Evolutionary conservation across 1,140 invertebrate species (phyloP), one percentile per base, ranked within the genome.

Genomic region (Agrilus planipennis): DNA sequence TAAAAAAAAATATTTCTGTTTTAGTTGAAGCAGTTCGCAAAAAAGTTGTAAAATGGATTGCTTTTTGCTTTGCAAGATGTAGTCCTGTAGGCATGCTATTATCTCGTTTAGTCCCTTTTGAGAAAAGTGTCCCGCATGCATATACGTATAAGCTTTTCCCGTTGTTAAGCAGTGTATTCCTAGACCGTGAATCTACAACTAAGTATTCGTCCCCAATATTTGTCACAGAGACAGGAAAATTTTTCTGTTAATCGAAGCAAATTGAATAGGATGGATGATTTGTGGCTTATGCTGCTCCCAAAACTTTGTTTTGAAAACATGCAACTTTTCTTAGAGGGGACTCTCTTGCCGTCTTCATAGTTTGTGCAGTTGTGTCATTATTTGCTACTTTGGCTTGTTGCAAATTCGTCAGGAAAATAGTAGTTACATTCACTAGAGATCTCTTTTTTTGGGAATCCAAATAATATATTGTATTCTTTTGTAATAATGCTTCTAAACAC

Each of bases 21-120:
- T 37, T 42, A 34, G 15, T 39, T 44, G n/a, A 36, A 41, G 10
- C 38, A 41, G 22, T 37, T 38, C n/a, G 32, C 41, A 43, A 27
- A 46, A n/a, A 39, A 27, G 9, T 17, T 35, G 2, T 14, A 21
- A 27, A 21, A 25, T 27, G 14, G 14, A 15, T 15, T 35, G 40
- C 15, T 11, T 16, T 20, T 40, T 11, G 19, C 31, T 40, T 12
- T 40, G 17, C 10, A 18, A 7, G 19, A 16, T 34, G 36, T 35
- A 42, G 28, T 28, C 40, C 20, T 42, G 9, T 25, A 42, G n/a
- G 19, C 32, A 42, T n/a, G 31, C 37, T 36, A 42, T 42, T 4
- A 36, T 34, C 22, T 42, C 41, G 10, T 42, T 42, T 19, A 34
- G 41, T 18, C 34, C 22, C 19, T 42, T 42, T 30, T 32, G 29